Conservation (phyloP, 1,140 invertebrate species). For the Drosophila carrolli region DNA sequence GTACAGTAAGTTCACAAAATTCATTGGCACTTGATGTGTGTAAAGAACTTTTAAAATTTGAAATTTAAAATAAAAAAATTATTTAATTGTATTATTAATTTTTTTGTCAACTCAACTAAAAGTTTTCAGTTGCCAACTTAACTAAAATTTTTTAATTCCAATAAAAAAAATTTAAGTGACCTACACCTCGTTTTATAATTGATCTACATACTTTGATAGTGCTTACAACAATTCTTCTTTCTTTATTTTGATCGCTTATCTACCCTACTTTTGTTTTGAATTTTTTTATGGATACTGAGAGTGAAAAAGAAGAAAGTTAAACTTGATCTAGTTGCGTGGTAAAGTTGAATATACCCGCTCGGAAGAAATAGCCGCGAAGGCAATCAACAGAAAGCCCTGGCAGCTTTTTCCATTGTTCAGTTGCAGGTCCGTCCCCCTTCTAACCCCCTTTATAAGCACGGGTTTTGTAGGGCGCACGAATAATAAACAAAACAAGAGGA, state of each 20-base stretch:
- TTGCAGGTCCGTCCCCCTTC: not conserved
- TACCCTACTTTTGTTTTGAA: not conserved
- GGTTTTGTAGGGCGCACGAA: constrained; percentile 49
- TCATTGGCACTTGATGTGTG: not conserved
- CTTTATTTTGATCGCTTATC: too few species aligned
- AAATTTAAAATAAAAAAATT: not conserved
- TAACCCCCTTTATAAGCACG: constrained; percentile 6
- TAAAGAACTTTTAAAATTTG: not conserved
- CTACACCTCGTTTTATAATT: too few species aligned
- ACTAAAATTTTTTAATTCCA: too few species aligned
- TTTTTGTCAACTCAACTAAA: too few species aligned
- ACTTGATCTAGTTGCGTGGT: constrained; percentile 8
- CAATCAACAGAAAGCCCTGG: constrained; percentile 43
- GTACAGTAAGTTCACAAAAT: not conserved
- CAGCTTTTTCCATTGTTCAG: constrained; percentile 44
- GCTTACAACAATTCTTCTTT: too few species aligned
- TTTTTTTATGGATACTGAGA: not conserved
- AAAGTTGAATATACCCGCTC: constrained; percentile 17
- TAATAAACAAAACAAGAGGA: constrained; percentile 42
- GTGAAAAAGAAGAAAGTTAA: constrained; percentile 21
- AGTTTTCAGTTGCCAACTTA: too few species aligned
- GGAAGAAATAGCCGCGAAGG: constrained; percentile 8
- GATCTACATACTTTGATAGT: too few species aligned
- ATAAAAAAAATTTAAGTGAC: too few species aligned
- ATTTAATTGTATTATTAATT: too few species aligned